A percentile compares a stretch with the other conserved stretches of the same genome.
phyloP scores from a whole-genome alignment of 2,888 invertebrate genomes.

The Trisateles emortualis region DNA sequence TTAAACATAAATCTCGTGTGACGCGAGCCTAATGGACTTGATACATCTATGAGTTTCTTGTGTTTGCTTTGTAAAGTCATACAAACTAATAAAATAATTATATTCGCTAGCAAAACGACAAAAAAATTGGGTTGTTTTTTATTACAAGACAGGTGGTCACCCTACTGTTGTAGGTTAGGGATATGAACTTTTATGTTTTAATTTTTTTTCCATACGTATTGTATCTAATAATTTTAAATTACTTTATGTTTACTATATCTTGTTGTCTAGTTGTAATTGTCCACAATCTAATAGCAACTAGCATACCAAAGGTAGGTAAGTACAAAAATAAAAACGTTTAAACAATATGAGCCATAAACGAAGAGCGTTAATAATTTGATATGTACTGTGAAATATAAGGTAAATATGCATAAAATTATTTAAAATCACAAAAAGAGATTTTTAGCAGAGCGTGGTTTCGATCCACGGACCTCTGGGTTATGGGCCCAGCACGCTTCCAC shows the following conservation, averaged over 20 bases:
- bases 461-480: slow-evolving; percentile 97
- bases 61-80: slow-evolving; percentile 41
- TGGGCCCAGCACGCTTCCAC: slow-evolving; percentile 94
- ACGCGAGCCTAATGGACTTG: slow-evolving; percentile 75
- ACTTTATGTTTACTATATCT: too few species aligned
- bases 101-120: slow-evolving; percentile 8
- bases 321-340: too few species aligned
- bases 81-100: slow-evolving; percentile 28
- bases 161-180: slow-evolving; percentile 16
- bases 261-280: too few species aligned
- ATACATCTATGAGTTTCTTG: slow-evolving; percentile 60
- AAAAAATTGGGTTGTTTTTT: slow-evolving; percentile 15
- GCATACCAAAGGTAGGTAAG: too few species aligned
- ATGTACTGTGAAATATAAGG: too few species aligned
- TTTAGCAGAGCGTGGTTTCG: slow-evolving; percentile 95
- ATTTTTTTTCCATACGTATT: neutral
- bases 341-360: too few species aligned
- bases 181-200: neutral
- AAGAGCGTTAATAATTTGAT: too few species aligned
- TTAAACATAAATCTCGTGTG: slow-evolving; percentile 82
- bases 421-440: slow-evolving; percentile 52
- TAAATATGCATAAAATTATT: neutral
- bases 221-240: neutral
- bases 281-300: too few species aligned
- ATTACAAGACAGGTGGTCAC: slow-evolving; percentile 24